phyloP scores from a whole-genome alignment of 2,113 vertebrate genomes.

The Mobula birostris region DNA sequence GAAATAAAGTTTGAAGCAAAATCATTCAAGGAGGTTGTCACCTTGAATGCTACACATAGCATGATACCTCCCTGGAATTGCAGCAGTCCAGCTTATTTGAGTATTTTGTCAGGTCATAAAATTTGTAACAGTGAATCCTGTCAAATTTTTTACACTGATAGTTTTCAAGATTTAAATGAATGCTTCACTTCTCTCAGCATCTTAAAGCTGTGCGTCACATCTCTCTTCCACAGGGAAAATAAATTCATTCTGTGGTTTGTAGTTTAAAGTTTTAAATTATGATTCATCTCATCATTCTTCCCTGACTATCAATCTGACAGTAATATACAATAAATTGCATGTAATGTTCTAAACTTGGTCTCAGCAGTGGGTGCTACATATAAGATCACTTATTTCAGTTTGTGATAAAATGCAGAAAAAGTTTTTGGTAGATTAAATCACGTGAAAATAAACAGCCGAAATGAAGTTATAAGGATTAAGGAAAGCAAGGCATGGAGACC shows the following conservation, averaged over 20 bases:
- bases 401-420: background rate
- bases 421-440: background rate
- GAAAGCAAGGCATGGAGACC: background rate
- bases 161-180: background rate
- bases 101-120: background rate
- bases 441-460: background rate
- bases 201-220: background rate
- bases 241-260: background rate
- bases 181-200: background rate
- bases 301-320: background rate
- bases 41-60: background rate
- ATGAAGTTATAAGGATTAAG: background rate
- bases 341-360: background rate
- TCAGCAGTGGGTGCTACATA: background rate
- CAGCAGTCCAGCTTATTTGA: background rate
- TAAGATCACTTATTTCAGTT: background rate
- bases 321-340: background rate
- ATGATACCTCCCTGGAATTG: background rate
- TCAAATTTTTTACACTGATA: background rate
- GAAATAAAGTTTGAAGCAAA: background rate
- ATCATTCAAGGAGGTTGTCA: background rate
- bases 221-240: background rate
- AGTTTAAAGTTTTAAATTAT: background rate
- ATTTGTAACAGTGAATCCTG: background rate
- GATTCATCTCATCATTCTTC: background rate